Evolutionary conservation across 1,140 invertebrate genomes (phyloP), one percentile per base, ranked within the genome.

Genomic region (Tribolium castaneum): DNA sequence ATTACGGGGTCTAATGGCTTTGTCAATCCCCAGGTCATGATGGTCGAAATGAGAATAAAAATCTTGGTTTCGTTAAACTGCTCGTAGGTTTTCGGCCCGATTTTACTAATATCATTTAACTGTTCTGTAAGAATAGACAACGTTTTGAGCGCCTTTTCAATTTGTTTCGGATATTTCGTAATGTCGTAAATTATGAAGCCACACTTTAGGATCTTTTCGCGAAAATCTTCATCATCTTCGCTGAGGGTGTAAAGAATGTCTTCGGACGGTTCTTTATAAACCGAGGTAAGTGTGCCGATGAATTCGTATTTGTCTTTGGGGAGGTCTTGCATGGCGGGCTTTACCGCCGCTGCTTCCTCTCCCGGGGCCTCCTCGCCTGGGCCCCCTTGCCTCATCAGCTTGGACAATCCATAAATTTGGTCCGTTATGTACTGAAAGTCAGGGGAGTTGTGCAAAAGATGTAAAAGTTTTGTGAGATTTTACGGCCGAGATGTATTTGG

Each of bases 1-100:
- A 77, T 84, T 85, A 89, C 88, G 52, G 88, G 87, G 83, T 90
- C 88, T 73, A 90, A 85, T 6, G 89, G 88, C 83, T 90, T 90
- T 6, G 90, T 91, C 30, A 82, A 78, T 2, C 87, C 89, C 91
- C 91, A 92, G 1, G 90, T 91, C 88, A 92, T 90, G 16, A 91
- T 83, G 1, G 90, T 90, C 1, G 90, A 91, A 80, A 92, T 88
- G 14, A 92, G 82, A 66, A 92, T 88, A 62, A 92, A 88, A 54
- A 81, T 54, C 72, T 78, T 71, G 1, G 50, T 1, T 35, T 80
- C 77, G 9, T 66, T 16, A 13, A 77, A 80, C n/a, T 30, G 25
- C 13, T 84, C 71, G 66, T 79, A 83, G 22, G 80, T 79, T 74
- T 83, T 83, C 35, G 81, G 80, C 12, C 78, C 78, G 0, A 84